Base-by-base conservation (phyloP, 2,888 invertebrate genomes). In the Cepaea hortensis region DNA sequence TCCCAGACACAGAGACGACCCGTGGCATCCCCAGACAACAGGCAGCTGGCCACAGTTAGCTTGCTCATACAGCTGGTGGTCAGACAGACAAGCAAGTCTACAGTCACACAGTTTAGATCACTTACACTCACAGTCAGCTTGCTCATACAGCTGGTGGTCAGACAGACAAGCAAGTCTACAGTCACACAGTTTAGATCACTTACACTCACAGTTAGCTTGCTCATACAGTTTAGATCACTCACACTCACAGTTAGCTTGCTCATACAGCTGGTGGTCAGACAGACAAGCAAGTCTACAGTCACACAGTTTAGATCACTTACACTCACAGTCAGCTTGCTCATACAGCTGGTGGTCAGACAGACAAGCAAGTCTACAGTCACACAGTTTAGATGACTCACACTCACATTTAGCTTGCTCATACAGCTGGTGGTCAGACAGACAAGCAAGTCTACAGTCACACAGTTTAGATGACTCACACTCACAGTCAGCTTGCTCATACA, bases 241-340 rank as follows among this genome's bases (percentile, higher is more conserved):
- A 55, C 55, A 55, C 55, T 55, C 55, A 55, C 5, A 9, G 55
- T 6, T 9, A 55, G 55, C 5, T 6, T 9, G 9, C 9, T 6
- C 55, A 55, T 9, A 55, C 55, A 55, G 55, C 5, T 55, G 55
- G 9, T 9, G 55, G 55, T 4, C 55, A 55, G 55, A 55, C 55
- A 55, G 5, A 55, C 55, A 55, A 9, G 55, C 9, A 9, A 55
- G 5, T 6, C 5, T 4, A 55, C 55, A 55, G 4, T 6, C 55
- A 55, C 55, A 6, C 55, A 55, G 55, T 4, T 55, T 4, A 55
- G 5, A 75, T 2, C 11, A 90, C 87, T 95, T 68, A 20, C 20
- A 20, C n/a, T n/a, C n/a, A 20, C 5, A n/a, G 15, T 7, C 68
- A 68, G 68, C 3, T 3, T 4, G 15, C 7, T 7, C 15, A 68